Evolutionary conservation across 1,140 invertebrate species (phyloP).

Genomic region (Bombus cullumanus): DNA sequence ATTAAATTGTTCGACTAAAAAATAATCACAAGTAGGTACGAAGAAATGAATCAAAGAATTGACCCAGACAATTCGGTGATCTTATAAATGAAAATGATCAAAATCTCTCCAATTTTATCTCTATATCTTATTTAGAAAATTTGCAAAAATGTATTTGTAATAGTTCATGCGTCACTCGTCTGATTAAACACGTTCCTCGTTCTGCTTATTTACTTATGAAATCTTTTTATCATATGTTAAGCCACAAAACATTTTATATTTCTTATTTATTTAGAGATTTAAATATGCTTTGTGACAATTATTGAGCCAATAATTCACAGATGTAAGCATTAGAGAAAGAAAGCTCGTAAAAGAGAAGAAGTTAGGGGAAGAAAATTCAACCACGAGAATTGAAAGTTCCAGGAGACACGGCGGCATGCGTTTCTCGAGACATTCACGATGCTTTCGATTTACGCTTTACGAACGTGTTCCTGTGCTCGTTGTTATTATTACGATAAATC

Average conservation of each 20-base stretch:
- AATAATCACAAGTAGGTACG: too few relatives aligned
- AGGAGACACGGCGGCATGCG: too few relatives aligned
- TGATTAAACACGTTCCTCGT: background rate
- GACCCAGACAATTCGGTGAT: too few relatives aligned
- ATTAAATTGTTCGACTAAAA: too few relatives aligned
- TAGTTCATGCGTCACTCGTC: too few relatives aligned
- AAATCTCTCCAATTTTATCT: background rate
- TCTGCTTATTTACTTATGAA: background rate
- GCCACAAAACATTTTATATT: background rate
- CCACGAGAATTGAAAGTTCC: too few relatives aligned
- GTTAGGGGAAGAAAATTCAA: background rate
- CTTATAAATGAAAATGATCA: background rate
- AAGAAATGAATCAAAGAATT: too few relatives aligned
- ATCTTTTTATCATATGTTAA: background rate
- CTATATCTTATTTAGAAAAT: too few relatives aligned
- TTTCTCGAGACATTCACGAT: background rate
- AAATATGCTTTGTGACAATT: background rate
- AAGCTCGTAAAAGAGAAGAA: background rate
- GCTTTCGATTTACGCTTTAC: conserved; percentile 8
- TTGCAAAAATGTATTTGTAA: background rate
- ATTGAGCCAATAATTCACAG: background rate
- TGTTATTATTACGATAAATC: conserved; percentile 44
- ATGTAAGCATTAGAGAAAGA: background rate
- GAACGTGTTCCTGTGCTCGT: conserved; percentile 4
- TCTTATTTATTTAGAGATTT: background rate